A percentile compares a stretch with the other conserved stretches of the same genome.
These are phyloP conservation scores for Palythoa heliodiscus DNA, from an alignment of 92 coral and sea anemone genomes.

Conservation along the genomic window DNA sequence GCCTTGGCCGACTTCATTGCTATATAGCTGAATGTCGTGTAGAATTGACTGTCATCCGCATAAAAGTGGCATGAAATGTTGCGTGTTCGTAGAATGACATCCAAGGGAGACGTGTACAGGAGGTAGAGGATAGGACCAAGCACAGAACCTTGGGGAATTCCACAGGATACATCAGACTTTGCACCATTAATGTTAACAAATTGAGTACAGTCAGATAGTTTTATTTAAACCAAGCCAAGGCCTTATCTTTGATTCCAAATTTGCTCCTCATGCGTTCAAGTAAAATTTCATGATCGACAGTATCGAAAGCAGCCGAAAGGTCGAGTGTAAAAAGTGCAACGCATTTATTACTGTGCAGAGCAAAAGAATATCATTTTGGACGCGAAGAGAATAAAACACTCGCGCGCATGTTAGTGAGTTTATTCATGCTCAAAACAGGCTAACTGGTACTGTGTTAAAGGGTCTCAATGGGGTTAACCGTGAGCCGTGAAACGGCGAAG, in stretches of 20 bases:
- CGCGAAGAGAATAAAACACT: too few relatives aligned
- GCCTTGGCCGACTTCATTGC: background rate
- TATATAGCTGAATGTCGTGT: background rate
- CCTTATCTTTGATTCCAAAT: constrained; percentile 29
- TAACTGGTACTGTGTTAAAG: too few relatives aligned
- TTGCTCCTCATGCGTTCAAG: constrained; percentile 10
- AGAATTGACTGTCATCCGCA: background rate
- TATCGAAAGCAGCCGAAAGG: background rate
- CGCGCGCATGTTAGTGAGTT: too few relatives aligned
- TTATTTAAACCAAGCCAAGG: constrained; percentile 16
- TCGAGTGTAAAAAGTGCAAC: background rate
- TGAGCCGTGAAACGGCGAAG: too few relatives aligned
- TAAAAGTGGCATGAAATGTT: background rate
- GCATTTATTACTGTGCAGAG: background rate
- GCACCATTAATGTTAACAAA: too few relatives aligned
- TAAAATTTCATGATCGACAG: constrained; percentile 27
- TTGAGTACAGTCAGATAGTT: constrained; percentile 16
- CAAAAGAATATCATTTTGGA: background rate
- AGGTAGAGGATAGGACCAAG: too few relatives aligned
- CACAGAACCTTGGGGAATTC: too few relatives aligned
- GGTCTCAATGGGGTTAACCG: too few relatives aligned
- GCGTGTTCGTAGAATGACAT: constrained; percentile 12
- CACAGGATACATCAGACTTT: too few relatives aligned
- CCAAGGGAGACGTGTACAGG: too few relatives aligned
- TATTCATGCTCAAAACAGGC: too few relatives aligned